A percentile compares a stretch with the other conserved stretches of the same genome.
Conservation (phyloP, 2,113 vertebrate species). For the Cyprinodon tularosa region DNA sequence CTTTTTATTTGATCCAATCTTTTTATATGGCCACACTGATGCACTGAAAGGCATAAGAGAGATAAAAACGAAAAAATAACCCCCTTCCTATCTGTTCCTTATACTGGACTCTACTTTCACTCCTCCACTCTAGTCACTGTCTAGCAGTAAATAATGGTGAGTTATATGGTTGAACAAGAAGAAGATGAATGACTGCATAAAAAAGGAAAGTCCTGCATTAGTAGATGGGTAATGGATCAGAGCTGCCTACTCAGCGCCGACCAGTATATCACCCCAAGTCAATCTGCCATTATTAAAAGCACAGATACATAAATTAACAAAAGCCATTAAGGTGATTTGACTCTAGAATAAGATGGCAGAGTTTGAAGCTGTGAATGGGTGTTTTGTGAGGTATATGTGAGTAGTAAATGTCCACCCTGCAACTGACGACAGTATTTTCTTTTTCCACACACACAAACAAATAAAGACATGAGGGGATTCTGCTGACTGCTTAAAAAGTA, state of each 20-base stretch:
- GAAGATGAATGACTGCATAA: constrained; percentile 52
- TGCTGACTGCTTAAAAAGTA: too few relatives aligned
- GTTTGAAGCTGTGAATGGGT: not conserved
- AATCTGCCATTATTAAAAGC: constrained; percentile 40
- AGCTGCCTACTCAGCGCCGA: constrained; percentile 53
- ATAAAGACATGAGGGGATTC: too few relatives aligned
- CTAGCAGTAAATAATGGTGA: constrained; percentile 22
- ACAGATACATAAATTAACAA: constrained; percentile 59
- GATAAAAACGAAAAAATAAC: not conserved
- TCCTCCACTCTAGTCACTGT: constrained; percentile 9
- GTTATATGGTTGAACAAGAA: constrained; percentile 30
- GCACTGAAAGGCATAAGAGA: not conserved
- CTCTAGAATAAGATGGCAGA: constrained; percentile 35
- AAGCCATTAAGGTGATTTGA: constrained; percentile 58
- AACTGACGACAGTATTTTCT: too few relatives aligned
- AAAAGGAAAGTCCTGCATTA: constrained; percentile 50
- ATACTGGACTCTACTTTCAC: not conserved
- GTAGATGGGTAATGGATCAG: constrained; percentile 64
- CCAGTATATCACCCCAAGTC: constrained; percentile 50
- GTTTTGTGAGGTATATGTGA: not conserved
- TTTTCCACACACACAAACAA: too few relatives aligned
- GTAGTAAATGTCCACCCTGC: not conserved
- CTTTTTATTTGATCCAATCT: not conserved
- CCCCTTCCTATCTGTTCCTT: not conserved
- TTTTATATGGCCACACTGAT: not conserved